Base-by-base conservation (phyloP, 2,888 invertebrate species). In the Isotomurus palustris region DNA sequence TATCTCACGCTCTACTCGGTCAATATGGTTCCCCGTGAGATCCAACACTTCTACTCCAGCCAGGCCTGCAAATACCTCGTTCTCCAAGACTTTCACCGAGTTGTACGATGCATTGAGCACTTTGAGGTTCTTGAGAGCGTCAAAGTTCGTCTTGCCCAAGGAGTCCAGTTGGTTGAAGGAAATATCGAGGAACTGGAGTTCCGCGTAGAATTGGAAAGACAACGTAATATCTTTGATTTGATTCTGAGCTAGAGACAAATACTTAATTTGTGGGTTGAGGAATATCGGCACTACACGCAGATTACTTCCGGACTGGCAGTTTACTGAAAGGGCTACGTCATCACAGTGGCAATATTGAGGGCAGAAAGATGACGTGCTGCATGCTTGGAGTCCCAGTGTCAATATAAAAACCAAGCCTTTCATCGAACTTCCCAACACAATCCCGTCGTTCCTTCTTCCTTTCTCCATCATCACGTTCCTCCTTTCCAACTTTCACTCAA, bases 191-290 rank as follows among this genome's bases (percentile, higher is more conserved):
- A 56, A 41, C 27, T 58, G 60, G 41, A 65, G 62, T 48, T 67
- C 67, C 2, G 59, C 55, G 56, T 67, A 67, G 41, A 67, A 67
- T 53, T 67, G 65, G 48, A 67, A 59, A 28, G 67, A 67, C 53
- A 67, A 57, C 24, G 67, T 58, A 49, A 67, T 62, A 49, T 67
- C 67, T 53, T 65, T 65, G 47, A 67, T 67, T 57, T 67, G 63
- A 48, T 63, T 67, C 22, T 56, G 55, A 21, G 63, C 59, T 19
- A 67, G 48, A 25, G 63, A 62, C 52, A 67, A 55, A 50, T 58
- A 63, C 54, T 64, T 67, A 50, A 65, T 65, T 56, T 67, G 67
- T 10, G 67, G 67, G 50, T 67, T 67, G 27, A 67, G 60, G 50
- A 67, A 67, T 54, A 67, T 67, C 51, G 67, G 67, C 51, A 67